Percentiles rank a stretch among this genome's conserved stretches.
Conservation (phyloP, 1,140 invertebrate species). For the Cydia amplana region DNA sequence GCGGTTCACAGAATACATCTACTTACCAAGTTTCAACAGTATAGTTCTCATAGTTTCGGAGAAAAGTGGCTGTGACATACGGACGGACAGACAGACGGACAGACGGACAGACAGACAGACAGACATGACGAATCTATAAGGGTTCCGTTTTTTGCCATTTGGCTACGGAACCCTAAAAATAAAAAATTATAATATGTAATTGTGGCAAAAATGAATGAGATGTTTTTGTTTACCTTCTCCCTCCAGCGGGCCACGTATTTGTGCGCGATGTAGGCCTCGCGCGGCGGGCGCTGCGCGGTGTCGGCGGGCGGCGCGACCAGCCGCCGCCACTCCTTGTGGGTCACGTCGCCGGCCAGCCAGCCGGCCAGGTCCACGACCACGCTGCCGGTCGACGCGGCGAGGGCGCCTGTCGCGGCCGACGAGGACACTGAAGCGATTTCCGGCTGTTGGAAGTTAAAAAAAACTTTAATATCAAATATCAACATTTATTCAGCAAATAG, state of each 20-base stretch:
- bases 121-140: too few relatives aligned
- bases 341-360: constrained; percentile 70
- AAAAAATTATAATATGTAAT: too few relatives aligned
- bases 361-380: constrained; percentile 71
- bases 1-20: too few relatives aligned
- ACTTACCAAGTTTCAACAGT: too few relatives aligned
- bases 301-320: constrained; percentile 43
- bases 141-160: too few relatives aligned
- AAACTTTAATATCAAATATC: neutral
- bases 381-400: constrained; percentile 45
- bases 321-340: constrained; percentile 66
- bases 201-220: too few relatives aligned
- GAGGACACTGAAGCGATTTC: constrained; percentile 16
- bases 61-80: too few relatives aligned
- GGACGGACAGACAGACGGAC: too few relatives aligned
- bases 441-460: neutral
- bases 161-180: too few relatives aligned
- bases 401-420: constrained; percentile 32
- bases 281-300: constrained; percentile 38
- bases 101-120: too few relatives aligned
- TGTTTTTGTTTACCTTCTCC: constrained; percentile 51
- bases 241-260: constrained; percentile 70
- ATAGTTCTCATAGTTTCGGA: too few relatives aligned
- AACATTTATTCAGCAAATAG: too few relatives aligned
- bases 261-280: constrained; percentile 61